Evolutionary conservation across 2,888 invertebrate genomes (phyloP).

Genomic region (Leucania comma): DNA sequence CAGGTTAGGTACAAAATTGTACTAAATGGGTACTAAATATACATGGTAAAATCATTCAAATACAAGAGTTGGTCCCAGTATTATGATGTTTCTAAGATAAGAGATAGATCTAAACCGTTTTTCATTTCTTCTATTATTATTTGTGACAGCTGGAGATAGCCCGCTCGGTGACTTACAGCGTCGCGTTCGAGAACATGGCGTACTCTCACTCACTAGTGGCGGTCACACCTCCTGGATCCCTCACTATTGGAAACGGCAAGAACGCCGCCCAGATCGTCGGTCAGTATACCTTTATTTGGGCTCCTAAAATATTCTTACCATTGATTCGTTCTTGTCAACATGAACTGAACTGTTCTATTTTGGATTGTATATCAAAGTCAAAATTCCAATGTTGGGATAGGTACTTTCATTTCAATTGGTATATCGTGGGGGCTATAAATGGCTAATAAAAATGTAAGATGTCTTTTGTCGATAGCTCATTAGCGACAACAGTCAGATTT

Average conservation of each 20-base stretch:
- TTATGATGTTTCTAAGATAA: too few relatives aligned
- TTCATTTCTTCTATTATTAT: not conserved
- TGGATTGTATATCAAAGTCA: not conserved
- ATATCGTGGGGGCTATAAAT: too few relatives aligned
- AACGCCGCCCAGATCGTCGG: conserved; percentile 91
- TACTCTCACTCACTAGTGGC: conserved; percentile 92
- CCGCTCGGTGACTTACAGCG: conserved; percentile 62
- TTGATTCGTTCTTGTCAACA: not conserved
- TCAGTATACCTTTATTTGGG: conserved; percentile 57
- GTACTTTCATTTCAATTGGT: too few relatives aligned
- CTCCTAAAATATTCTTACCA: not conserved
- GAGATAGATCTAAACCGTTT: not conserved
- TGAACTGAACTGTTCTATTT: not conserved
- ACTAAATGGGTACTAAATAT: too few relatives aligned
- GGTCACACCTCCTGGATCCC: conserved; percentile 84
- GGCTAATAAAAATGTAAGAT: too few relatives aligned
- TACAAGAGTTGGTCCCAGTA: too few relatives aligned
- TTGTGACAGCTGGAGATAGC: conserved; percentile 66
- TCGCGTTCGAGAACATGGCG: conserved; percentile 89
- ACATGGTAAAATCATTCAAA: too few relatives aligned
- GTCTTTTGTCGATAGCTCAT: not conserved
- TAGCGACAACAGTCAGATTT: too few relatives aligned
- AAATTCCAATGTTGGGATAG: not conserved
- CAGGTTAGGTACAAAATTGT: too few relatives aligned
- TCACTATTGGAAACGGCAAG: conserved; percentile 90